phyloP scores from a whole-genome alignment of 37 sponge, comb jelly and placozoan species.

The Ephydatia muelleri region DNA sequence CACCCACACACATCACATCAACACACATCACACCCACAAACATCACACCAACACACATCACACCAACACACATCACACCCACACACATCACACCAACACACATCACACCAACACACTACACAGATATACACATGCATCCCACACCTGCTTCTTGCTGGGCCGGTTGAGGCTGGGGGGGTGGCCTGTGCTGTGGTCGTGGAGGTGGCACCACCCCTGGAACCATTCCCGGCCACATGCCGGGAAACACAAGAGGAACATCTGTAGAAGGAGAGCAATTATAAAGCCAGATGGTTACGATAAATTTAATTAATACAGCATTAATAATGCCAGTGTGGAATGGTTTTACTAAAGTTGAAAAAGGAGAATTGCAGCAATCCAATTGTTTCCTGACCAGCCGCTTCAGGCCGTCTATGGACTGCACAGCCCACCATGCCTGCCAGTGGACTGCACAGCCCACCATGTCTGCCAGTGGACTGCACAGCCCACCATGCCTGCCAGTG shows the following conservation, averaged over 20 bases:
- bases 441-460: too few relatives aligned
- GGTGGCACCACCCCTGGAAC: not conserved
- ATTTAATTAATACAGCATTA: too few relatives aligned
- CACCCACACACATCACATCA: not conserved
- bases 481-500: too few relatives aligned
- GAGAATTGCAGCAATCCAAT: too few relatives aligned
- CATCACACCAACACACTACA: not conserved
- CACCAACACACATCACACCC: not conserved
- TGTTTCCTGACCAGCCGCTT: too few relatives aligned
- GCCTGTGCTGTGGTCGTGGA: conserved; percentile 2
- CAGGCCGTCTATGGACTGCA: too few relatives aligned
- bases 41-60: not conserved
- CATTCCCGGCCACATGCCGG: conserved; percentile 39
- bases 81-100: not conserved
- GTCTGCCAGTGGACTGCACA: too few relatives aligned
- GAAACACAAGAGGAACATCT: conserved; percentile 22
- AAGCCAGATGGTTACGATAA: not conserved
- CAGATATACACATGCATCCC: not conserved
- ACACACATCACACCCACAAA: not conserved
- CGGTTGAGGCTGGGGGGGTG: not conserved
- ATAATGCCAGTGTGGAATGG: too few relatives aligned
- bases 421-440: too few relatives aligned
- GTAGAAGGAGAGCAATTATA: not conserved
- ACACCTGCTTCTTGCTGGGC: not conserved
- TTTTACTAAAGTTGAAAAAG: too few relatives aligned